phyloP scores from a whole-genome alignment of 2,888 invertebrate genomes.

The Neocrepidodera transversa region DNA sequence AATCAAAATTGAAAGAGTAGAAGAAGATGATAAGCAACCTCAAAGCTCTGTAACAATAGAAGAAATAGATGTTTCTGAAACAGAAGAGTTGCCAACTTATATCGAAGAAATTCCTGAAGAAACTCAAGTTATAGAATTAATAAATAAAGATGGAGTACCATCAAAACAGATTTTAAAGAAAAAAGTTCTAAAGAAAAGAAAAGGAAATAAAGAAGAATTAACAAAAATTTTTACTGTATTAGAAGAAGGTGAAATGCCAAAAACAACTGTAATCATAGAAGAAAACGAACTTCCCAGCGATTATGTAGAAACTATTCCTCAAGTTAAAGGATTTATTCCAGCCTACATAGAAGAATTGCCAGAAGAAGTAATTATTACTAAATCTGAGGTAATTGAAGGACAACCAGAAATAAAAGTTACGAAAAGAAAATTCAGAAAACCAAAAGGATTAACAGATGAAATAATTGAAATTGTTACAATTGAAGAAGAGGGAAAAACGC shows the following conservation, averaged over 20 bases:
- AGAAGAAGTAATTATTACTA: conserved; percentile 48
- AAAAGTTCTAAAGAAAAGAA: conserved; percentile 52
- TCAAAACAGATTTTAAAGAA: conserved; percentile 49
- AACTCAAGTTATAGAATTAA: conserved; percentile 46
- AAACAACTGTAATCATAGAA: conserved; percentile 56
- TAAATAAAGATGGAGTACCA: conserved; percentile 53
- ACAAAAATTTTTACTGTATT: conserved; percentile 59
- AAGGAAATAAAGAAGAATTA: conserved; percentile 51
- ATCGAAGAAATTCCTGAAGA: conserved; percentile 49
- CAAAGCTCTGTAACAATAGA: conserved; percentile 57
- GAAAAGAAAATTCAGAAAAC: conserved; percentile 50
- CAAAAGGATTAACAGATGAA: conserved; percentile 52
- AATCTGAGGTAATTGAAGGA: conserved; percentile 42
- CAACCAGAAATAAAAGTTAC: conserved; percentile 47
- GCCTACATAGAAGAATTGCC: conserved; percentile 46
- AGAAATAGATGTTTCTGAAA: conserved; percentile 47
- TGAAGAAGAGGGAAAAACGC: conserved; percentile 61
- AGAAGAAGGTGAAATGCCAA: conserved; percentile 56
- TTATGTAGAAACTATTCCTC: conserved; percentile 42
- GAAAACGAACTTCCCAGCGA: conserved; percentile 58
- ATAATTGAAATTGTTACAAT: conserved; percentile 61
- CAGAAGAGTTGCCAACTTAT: conserved; percentile 36
- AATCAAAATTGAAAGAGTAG: conserved; percentile 54
- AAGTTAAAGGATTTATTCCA: conserved; percentile 52
- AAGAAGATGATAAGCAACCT: conserved; percentile 59